Evolutionary conservation across 1,140 invertebrate genomes (phyloP), one percentile per base, ranked within the genome.

Genomic region (Steinernema khuongi): DNA sequence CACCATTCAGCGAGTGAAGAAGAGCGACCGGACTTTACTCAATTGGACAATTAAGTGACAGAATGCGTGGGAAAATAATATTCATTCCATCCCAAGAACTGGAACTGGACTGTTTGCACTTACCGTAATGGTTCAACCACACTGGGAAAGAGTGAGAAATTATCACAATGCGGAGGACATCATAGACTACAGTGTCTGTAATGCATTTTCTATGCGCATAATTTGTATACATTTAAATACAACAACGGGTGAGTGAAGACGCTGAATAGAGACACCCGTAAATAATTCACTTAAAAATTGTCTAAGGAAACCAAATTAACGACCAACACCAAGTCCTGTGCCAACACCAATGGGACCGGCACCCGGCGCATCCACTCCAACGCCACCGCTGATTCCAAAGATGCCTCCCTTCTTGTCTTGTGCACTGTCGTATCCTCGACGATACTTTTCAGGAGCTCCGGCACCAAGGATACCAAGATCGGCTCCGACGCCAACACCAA

Each of bases 301-400:
- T n/a, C n/a, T n/a, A n/a, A n/a, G n/a, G n/a, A n/a, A n/a, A n/a
- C n/a, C n/a, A 41, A 22, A 60, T 22, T 60, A 60, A 26, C 50
- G 50, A 26, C 77, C 74, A 26, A 78, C 74, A 67, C 77, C 77
- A 30, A 78, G 29, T 0, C 77, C 77, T 18, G 74, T 50, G 0
- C 71, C 74, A 31, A 78, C 77, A 28, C 77, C 77, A 31, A 78
- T 73, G 17, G 66, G 66, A 30, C 77, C 77, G 70, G 71, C 60
- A 33, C 74, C 77, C 22, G 71, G 71, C 17, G 71, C 77, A 70
- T 79, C 74, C 0, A 79, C 78, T 36, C 78, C 78, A 41, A 79
- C 78, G 41, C 78, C 78, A 31, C 78, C 76, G 41, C 41, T 70
- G 11, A 79, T 71, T 33, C 78, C 78, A 41, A 79, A 71, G 31